These are phyloP conservation scores for Dicyrtoma fusca DNA, from an alignment of 2,888 invertebrate species.

Conservation along the genomic window DNA sequence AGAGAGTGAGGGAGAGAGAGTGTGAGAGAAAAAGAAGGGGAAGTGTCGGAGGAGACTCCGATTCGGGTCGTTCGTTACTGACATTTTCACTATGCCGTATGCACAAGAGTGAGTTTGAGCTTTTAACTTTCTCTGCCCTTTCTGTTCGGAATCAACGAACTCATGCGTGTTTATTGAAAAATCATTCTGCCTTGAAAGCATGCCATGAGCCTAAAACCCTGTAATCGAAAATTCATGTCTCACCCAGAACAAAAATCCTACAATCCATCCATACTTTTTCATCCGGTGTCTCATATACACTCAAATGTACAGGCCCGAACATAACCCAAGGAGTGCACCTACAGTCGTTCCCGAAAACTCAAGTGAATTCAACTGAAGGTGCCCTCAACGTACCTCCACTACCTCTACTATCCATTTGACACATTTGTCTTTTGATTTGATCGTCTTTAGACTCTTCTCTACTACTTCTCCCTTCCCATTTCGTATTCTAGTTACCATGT, in stretches of 20 bases:
- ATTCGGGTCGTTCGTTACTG: slow-evolving; percentile 44
- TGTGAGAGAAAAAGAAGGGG: slow-evolving; percentile 28
- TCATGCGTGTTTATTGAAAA: slow-evolving; percentile 57
- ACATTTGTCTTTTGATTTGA: slow-evolving; percentile 55
- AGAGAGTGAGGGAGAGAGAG: slow-evolving; percentile 22
- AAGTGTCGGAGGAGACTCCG: slow-evolving; percentile 33
- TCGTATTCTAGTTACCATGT: slow-evolving; percentile 28
- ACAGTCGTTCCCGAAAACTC: slow-evolving; percentile 20
- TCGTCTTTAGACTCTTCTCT: slow-evolving; percentile 41
- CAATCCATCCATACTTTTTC: slow-evolving; percentile 56
- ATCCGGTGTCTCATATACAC: slow-evolving; percentile 42
- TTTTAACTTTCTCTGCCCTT: slow-evolving; percentile 56
- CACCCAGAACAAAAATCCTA: slow-evolving; percentile 57
- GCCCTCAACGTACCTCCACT: slow-evolving; percentile 42
- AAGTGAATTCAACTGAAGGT: slow-evolving; percentile 44
- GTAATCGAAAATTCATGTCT: slow-evolving; percentile 57
- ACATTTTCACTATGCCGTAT: slow-evolving; percentile 43
- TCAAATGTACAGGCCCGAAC: slow-evolving; percentile 22
- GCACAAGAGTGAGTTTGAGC: slow-evolving; percentile 48
- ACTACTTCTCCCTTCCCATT: slow-evolving; percentile 18
- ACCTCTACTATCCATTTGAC: slow-evolving; percentile 46
- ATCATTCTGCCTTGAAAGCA: slow-evolving; percentile 57
- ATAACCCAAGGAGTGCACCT: slow-evolving; percentile 29
- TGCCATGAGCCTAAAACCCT: slow-evolving; percentile 57
- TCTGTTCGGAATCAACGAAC: slow-evolving; percentile 56